These are phyloP conservation scores for Ephestia elutella DNA, from an alignment of 1,140 invertebrate species.

Conservation along the genomic window DNA sequence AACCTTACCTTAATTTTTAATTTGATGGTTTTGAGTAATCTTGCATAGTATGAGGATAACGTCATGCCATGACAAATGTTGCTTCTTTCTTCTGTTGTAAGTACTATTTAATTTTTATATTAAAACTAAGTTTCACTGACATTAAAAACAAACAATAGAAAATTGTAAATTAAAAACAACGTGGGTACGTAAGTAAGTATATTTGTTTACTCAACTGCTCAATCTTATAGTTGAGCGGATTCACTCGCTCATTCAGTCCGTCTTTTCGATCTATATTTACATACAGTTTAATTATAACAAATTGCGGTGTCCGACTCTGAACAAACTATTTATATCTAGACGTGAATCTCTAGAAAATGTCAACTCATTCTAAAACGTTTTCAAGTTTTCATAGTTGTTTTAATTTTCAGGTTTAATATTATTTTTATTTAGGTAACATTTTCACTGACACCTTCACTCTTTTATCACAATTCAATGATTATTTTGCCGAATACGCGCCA, in stretches of 20 bases:
- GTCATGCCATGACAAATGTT: too few species aligned
- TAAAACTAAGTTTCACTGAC: too few species aligned
- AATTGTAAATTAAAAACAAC: not conserved
- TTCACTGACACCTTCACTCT: not conserved
- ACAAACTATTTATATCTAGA: constrained; percentile 18
- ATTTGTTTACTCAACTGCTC: constrained; percentile 13
- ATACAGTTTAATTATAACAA: constrained; percentile 33
- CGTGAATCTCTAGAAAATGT: constrained; percentile 14
- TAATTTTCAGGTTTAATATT: not conserved
- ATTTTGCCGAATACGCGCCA: not conserved
- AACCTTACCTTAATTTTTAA: not conserved
- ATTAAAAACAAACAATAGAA: not conserved
- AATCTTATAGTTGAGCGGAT: not conserved
- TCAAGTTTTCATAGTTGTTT: not conserved
- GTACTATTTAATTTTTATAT: too few species aligned
- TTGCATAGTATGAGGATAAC: not conserved
- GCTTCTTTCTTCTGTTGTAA: too few species aligned
- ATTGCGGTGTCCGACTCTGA: constrained; percentile 17
- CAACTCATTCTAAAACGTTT: constrained; percentile 6
- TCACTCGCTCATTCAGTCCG: constrained; percentile 18
- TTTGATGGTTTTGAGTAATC: not conserved
- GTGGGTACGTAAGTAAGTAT: too few species aligned
- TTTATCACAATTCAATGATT: not conserved
- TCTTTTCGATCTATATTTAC: constrained; percentile 28
- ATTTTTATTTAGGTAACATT: not conserved